phyloP scores from a whole-genome alignment of 2,797 vertebrate genomes.

The Takifugu ocellatus region DNA sequence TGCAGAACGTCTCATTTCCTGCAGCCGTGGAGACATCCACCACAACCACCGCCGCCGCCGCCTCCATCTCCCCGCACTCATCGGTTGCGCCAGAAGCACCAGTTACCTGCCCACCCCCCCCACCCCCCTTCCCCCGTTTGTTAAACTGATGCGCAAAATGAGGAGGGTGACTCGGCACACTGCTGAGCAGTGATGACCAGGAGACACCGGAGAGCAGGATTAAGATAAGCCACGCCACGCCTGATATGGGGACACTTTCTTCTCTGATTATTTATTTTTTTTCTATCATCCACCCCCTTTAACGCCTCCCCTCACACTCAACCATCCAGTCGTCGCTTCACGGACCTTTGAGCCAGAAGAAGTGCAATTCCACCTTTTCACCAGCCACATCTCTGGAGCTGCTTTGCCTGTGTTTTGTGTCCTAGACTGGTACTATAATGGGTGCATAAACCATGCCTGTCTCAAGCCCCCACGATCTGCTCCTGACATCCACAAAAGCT shows the following conservation, averaged over 20 bases:
- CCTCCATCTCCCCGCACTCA: conserved; percentile 36
- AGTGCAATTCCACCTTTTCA: conserved; percentile 71
- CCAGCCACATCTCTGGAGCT: conserved; percentile 72
- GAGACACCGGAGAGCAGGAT: conserved; percentile 27
- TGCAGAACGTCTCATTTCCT: conserved; percentile 40
- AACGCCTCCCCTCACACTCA: conserved; percentile 34
- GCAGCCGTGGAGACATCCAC: conserved; percentile 20
- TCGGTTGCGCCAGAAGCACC: conserved; percentile 44
- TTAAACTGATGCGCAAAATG: conserved; percentile 42
- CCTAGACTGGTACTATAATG: conserved; percentile 83
- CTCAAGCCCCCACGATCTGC: conserved; percentile 57
- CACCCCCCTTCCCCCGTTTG: conserved; percentile 23
- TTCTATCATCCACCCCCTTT: conserved; percentile 28
- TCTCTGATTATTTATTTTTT: conserved; percentile 74
- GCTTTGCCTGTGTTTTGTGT: conserved; percentile 75
- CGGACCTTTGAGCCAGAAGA: conserved; percentile 72
- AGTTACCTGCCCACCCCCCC: no score
- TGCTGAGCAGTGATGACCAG: conserved; percentile 68
- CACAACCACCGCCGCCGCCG: conserved; percentile 3
- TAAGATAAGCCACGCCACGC: conserved; percentile 29
- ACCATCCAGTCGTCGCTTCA: conserved; percentile 49
- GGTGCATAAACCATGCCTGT: conserved; percentile 74
- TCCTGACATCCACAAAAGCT: conserved; percentile 80
- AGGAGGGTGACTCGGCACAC: conserved; percentile 57
- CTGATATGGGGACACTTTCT: conserved; percentile 50